Conservation (phyloP, 2,797 vertebrate genomes). For the Falco columbarius region DNA sequence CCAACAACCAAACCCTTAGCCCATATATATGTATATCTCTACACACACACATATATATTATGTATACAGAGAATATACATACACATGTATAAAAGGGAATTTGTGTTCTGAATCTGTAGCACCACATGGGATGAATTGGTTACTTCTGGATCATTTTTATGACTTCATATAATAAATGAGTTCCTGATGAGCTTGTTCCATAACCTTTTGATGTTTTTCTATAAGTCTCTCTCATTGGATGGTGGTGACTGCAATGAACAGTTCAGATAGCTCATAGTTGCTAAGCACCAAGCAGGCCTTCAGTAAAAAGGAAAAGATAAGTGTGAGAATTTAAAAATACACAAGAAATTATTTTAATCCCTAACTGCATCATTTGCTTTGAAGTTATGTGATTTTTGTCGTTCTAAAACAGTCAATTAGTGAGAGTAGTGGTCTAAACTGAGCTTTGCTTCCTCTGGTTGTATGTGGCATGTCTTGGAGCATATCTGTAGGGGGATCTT, state of each 20-base stretch:
- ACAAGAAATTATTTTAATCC: slow-evolving; percentile 50
- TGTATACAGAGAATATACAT: neutral
- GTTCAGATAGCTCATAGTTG: slow-evolving; percentile 63
- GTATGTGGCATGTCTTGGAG: neutral
- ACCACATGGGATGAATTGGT: neutral
- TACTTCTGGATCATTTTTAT: slow-evolving; percentile 32
- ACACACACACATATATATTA: neutral
- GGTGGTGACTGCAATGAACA: slow-evolving; percentile 7
- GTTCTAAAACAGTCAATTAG: neutral
- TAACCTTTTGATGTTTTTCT: slow-evolving; percentile 37
- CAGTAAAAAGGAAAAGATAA: slow-evolving; percentile 41
- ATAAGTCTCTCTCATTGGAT: neutral
- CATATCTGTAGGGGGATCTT: neutral
- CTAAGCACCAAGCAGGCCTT: slow-evolving; percentile 70
- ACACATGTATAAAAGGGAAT: neutral
- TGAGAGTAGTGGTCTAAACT: neutral
- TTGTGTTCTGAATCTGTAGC: neutral
- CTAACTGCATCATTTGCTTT: slow-evolving; percentile 1
- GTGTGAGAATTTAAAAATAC: slow-evolving; percentile 56
- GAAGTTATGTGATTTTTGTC: slow-evolving; percentile 33
- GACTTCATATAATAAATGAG: neutral
- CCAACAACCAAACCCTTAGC: rapidly evolving
- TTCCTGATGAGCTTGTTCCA: slow-evolving; percentile 1
- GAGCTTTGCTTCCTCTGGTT: neutral
- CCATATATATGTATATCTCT: rapidly evolving